phyloP scores from a whole-genome alignment of 2,888 invertebrate species.

The Apamea anceps region DNA sequence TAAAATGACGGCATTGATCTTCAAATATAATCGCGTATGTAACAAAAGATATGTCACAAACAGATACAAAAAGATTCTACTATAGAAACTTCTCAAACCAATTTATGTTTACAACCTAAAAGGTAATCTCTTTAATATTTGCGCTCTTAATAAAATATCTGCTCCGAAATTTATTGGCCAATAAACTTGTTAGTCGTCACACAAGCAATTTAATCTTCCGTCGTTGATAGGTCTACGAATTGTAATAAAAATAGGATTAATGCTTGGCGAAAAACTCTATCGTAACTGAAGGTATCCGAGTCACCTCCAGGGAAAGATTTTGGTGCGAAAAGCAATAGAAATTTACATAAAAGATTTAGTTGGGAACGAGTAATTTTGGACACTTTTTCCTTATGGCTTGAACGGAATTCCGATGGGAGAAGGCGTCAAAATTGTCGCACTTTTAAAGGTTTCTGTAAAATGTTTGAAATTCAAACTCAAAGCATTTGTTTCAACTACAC shows the following conservation, averaged over 20 bases:
- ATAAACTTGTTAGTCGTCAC: constrained; percentile 85
- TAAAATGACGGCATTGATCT: constrained; percentile 18
- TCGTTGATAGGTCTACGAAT: constrained; percentile 75
- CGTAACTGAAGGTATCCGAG: constrained; percentile 48
- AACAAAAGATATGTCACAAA: constrained; percentile 30
- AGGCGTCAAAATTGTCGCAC: constrained; percentile 34
- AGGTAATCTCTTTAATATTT: constrained; percentile 80
- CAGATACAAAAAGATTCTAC: constrained; percentile 20
- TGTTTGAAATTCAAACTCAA: not conserved
- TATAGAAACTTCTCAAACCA: constrained; percentile 63
- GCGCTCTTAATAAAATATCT: constrained; percentile 84
- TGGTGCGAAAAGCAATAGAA: constrained; percentile 64
- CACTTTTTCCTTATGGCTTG: constrained; percentile 60
- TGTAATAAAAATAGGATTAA: constrained; percentile 77
- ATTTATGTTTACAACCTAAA: constrained; percentile 77
- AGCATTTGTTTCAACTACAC: not conserved
- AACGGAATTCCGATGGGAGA: constrained; percentile 54
- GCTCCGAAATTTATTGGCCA: constrained; percentile 79
- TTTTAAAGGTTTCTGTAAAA: constrained; percentile 22
- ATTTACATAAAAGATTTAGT: constrained; percentile 69
- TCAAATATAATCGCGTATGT: constrained; percentile 5
- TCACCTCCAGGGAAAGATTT: constrained; percentile 62
- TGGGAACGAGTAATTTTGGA: constrained; percentile 58
- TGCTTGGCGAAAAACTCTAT: constrained; percentile 57
- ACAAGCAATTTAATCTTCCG: constrained; percentile 85